Evolutionary conservation across 2,888 invertebrate genomes (phyloP).

Genomic region (Lasioglossum marginatum): DNA sequence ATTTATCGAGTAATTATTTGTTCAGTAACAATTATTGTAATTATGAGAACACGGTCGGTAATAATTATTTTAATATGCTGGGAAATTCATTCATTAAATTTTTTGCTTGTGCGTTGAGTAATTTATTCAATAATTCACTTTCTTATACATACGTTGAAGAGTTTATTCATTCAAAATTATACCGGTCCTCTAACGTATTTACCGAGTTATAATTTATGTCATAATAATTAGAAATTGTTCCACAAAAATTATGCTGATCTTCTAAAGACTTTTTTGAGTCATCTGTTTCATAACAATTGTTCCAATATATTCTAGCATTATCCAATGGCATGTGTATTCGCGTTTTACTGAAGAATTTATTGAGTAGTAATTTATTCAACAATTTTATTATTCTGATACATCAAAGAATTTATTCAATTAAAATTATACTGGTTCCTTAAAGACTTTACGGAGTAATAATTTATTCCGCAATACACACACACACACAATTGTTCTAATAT

Average conservation of each 20-base stretch:
- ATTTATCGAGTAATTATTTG: conserved; percentile 2
- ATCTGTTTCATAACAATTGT: no score
- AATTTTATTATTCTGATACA: neutral
- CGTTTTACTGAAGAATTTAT: neutral
- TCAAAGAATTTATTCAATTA: neutral
- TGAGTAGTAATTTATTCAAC: neutral
- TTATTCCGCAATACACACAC: neutral
- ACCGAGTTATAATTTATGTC: no score
- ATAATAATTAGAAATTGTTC: no score
- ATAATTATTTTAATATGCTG: conserved; percentile 1
- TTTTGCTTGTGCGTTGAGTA: neutral
- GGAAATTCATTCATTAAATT: neutral
- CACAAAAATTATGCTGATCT: no score
- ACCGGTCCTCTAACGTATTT: no score
- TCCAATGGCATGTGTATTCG: no score
- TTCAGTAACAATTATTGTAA: neutral
- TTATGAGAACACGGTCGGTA: neutral
- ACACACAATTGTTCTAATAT: neutral
- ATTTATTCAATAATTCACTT: neutral
- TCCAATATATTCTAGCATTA: no score
- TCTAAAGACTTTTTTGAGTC: no score
- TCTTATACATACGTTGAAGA: neutral
- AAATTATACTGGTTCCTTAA: neutral
- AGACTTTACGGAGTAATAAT: neutral
- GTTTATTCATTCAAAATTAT: neutral